Evolutionary conservation across 2,888 invertebrate genomes (phyloP).

Genomic region (Scaptomyza flava): DNA sequence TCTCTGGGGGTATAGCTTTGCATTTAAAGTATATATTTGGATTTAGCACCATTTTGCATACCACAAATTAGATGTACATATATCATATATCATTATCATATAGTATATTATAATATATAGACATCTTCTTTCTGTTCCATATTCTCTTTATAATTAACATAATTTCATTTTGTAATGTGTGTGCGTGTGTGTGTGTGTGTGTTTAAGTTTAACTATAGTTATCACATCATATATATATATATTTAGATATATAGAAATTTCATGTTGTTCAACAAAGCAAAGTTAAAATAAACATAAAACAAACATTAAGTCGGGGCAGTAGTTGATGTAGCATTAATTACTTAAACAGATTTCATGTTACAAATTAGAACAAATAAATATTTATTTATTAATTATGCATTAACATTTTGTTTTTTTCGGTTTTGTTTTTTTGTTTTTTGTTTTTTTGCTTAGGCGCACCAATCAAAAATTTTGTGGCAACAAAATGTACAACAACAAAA

Average conservation of each 20-base stretch:
- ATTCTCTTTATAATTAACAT: constrained; percentile 65
- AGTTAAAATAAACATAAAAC: constrained; percentile 67
- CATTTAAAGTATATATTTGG: constrained; percentile 82
- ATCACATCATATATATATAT: constrained; percentile 75
- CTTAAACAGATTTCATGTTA: constrained; percentile 71
- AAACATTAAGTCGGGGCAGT: constrained; percentile 77
- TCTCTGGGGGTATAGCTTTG: constrained; percentile 21
- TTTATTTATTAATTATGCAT: constrained; percentile 50
- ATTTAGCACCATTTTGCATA: constrained; percentile 84
- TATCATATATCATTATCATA: constrained; percentile 12
- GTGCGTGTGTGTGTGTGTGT: constrained; percentile 34
- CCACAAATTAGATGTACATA: constrained; percentile 67
- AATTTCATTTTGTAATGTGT: constrained; percentile 75
- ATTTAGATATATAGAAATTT: constrained; percentile 72
- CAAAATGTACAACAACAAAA: constrained; percentile 57
- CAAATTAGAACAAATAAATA: constrained; percentile 81
- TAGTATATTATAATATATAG: constrained; percentile 17
- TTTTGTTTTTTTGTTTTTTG: neutral
- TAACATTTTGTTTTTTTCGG: constrained; percentile 29
- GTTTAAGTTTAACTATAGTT: constrained; percentile 77
- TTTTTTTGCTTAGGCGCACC: constrained; percentile 47
- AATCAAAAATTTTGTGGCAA: constrained; percentile 35
- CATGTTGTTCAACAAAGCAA: constrained; percentile 69
- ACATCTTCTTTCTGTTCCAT: constrained; percentile 25
- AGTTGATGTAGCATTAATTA: constrained; percentile 74